Evolutionary conservation across 2,888 invertebrate genomes (phyloP), one percentile per base, ranked within the genome.

Genomic region (Drosophila gaucha): DNA sequence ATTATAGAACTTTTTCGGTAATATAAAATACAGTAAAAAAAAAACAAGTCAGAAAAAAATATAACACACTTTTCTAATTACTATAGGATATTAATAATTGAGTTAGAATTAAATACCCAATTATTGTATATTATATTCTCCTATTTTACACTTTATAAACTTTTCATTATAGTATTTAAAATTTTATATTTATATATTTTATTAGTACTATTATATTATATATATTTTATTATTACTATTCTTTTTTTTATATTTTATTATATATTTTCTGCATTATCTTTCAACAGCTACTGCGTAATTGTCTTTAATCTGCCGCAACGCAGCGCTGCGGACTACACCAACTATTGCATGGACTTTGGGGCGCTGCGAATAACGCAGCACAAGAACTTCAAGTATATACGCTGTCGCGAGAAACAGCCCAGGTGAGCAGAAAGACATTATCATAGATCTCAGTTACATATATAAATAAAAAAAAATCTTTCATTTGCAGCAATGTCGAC

Each of bases 301-400:
- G 90, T 92, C 62, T 90, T 92, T 68, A 90, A 88, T 76, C 76
- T 91, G 70, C 91, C 91, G 67, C 91, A 90, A 46, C 89, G 90
- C 55, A 90, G 90, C 69, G 88, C 88, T 31, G 89, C 90, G 57
- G 92, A 91, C 69, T 85, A 89, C 66, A 91, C 92, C 56, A 91
- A 92, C 74, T 91, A 92, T 69, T 91, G 91, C 78, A 88, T 91
- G 89, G 91, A 91, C 74, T 91, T 91, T 76, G 89, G 88, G 8
- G 77, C 76, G 51, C 77, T 86, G 65, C 83, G 89, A 28, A 83
- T 91, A 55, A 80, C 78, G 65, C 80, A 89, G 33, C 89, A 91
- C 80, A 88, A 89, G 63, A 89, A 89, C 52, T 92, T 92, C 69
- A 85, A 90, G 71, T 89, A 80, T 52, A 90, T 91, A 49, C 87